phyloP scores from a whole-genome alignment of 2,797 vertebrate genomes.

The Gephyroberyx darwinii region DNA sequence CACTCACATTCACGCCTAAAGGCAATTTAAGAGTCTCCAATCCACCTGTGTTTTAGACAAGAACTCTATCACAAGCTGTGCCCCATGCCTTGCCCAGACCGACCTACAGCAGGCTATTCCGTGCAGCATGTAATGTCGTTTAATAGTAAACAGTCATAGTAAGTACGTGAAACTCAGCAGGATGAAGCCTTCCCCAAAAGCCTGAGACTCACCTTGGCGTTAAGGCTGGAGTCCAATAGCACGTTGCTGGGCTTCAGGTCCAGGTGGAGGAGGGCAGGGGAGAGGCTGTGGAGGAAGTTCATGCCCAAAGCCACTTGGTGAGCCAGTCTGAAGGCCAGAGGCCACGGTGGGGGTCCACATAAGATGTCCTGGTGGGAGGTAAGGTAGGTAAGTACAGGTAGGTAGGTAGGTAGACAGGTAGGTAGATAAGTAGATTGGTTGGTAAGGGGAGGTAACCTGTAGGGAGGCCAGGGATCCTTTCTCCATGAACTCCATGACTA shows the following conservation, averaged over 20 bases:
- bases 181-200: background rate
- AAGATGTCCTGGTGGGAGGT: slow-evolving; percentile 47
- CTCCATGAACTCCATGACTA: slow-evolving; percentile 85
- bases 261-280: slow-evolving; percentile 77
- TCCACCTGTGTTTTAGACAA: too few species aligned
- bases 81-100: too few species aligned
- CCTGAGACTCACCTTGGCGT: slow-evolving; percentile 71
- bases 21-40: too few species aligned
- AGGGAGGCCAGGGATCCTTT: slow-evolving; percentile 74
- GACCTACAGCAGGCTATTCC: too few species aligned
- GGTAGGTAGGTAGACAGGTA: background rate
- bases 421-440: too few species aligned
- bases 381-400: background rate
- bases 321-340: slow-evolving; percentile 73
- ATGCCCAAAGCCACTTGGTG: slow-evolving; percentile 81
- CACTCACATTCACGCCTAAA: too few species aligned
- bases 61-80: too few species aligned
- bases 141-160: too few species aligned
- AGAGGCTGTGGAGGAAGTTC: slow-evolving; percentile 80
- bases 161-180: background rate
- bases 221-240: slow-evolving; percentile 75
- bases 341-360: slow-evolving; percentile 59
- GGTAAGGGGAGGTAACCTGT: slow-evolving; percentile 55
- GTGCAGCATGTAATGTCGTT: too few species aligned
- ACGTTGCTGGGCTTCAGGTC: slow-evolving; percentile 85